A percentile compares a stretch with the other conserved stretches of the same genome.
These are phyloP conservation scores for Ferdinandea cuprea DNA, from an alignment of 2,888 invertebrate genomes.

Conservation along the genomic window DNA sequence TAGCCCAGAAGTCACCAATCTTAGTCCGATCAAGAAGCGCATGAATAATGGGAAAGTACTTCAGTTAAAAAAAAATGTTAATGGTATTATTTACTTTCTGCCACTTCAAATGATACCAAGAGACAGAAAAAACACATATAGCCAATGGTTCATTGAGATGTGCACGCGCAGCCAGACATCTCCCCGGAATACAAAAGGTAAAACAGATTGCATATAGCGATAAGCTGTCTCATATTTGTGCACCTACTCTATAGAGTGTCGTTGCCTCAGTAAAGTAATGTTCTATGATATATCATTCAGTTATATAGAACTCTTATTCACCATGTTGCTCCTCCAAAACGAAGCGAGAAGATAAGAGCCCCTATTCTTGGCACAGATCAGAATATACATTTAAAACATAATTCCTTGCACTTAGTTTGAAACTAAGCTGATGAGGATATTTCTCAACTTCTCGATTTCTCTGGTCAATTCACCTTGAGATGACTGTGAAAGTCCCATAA, in stretches of 20 bases:
- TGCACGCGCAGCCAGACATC: slow-evolving; percentile 3
- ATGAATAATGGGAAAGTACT: slow-evolving; percentile 68
- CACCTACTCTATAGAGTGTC: slow-evolving; percentile 2
- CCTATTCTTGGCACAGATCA: slow-evolving; percentile 33
- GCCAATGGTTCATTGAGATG: slow-evolving; percentile 8
- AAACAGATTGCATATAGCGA: slow-evolving; percentile 39
- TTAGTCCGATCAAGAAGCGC: slow-evolving; percentile 40
- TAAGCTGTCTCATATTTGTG: background rate
- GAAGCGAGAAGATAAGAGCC: slow-evolving; percentile 28
- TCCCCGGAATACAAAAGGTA: slow-evolving; percentile 10
- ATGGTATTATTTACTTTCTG: slow-evolving; percentile 68
- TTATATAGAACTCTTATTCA: slow-evolving; percentile 22
- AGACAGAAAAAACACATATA: slow-evolving; percentile 55
- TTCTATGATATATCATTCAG: slow-evolving; percentile 51
- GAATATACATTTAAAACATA: no score
- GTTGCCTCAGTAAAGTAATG: slow-evolving; percentile 42
- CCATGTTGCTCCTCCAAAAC: slow-evolving; percentile 11
- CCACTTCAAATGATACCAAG: slow-evolving; percentile 61
- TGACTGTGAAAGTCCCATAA: slow-evolving; percentile 22
- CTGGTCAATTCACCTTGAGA: slow-evolving; percentile 51
- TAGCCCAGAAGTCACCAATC: no score
- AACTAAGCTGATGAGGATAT: slow-evolving; percentile 34
- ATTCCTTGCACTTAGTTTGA: slow-evolving; percentile 47
- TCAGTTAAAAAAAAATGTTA: slow-evolving; percentile 70
- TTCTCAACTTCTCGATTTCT: background rate